A percentile compares a stretch with the other conserved stretches of the same genome.
Conservation (phyloP, 2,797 vertebrate genomes). For the Delichon dasypus region DNA sequence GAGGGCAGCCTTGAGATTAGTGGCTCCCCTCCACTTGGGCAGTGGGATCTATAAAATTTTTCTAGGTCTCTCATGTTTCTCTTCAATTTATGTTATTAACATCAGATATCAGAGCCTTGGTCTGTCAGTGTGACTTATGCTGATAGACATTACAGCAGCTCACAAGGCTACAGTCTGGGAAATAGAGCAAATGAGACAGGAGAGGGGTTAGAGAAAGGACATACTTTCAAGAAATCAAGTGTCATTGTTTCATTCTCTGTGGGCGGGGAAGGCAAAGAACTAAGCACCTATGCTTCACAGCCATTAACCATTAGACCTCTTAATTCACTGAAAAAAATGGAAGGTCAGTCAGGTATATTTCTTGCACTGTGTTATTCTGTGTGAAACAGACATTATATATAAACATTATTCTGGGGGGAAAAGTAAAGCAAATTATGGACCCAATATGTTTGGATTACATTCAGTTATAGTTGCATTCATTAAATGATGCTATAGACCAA, state of each 20-base stretch:
- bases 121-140: conserved; percentile 41
- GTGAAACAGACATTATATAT: not conserved
- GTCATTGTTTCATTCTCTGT: conserved; percentile 28
- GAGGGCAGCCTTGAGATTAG: not conserved
- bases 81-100: conserved; percentile 59
- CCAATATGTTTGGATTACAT: not conserved
- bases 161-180: conserved; percentile 49
- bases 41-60: not conserved
- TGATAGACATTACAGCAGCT: conserved; percentile 2
- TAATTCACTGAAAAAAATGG: not conserved
- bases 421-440: not conserved
- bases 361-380: not conserved
- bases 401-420: not conserved
- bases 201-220: conserved; percentile 47
- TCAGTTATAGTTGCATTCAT: not conserved
- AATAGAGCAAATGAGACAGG: not conserved
- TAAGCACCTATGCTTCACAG: not conserved
- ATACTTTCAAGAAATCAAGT: conserved; percentile 30
- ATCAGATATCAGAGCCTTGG: conserved; percentile 60
- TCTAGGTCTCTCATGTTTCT: conserved; percentile 49
- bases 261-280: not conserved
- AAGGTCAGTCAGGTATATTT: not conserved
- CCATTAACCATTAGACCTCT: not conserved
- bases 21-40: not conserved
- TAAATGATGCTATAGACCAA: not conserved